Evolutionary conservation across 1,140 invertebrate genomes (phyloP), one percentile per base, ranked within the genome.

Genomic region (Tetraneura akinire): DNA sequence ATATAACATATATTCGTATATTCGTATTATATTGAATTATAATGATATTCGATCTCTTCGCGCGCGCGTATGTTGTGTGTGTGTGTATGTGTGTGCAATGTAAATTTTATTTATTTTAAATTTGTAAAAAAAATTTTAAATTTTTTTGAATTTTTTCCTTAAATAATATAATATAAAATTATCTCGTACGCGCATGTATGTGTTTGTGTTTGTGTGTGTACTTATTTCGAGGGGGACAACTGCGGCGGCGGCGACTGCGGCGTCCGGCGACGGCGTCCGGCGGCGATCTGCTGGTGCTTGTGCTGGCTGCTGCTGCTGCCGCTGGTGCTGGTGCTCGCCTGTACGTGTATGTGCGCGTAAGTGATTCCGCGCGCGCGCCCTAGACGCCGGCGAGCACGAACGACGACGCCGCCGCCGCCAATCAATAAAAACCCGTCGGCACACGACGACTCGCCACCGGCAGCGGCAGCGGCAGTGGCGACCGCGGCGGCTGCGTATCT

Each of bases 221-320:
- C 42, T 26, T 29, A 11, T 45, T 45, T 68, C 64, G 66, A 14
- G 21, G 42, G 71, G 29, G 71, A 21, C 51, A 29, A 49, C 68
- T 21, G 42, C 66, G 16, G 42, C 66, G 42, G 47, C 71, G 51
- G 51, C 71, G 68, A 51, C 68, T 23, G 70, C 57, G 81, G 82
- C 76, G 70, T n/a, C n/a, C n/a, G n/a, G n/a, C 74, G 73, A 14
- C 73, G 53, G 73, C 73, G 73, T 78, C 73, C 73, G 73, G 73
- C 73, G 51, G 73, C 73, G 73, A 78, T 78, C 73, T 78, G 73
- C 73, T 78, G 73, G 51, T 74, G 71, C 71, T 74, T 32, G 47
- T 57, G 49, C 71, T 74, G 29, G 71, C 68, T 51, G 68, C 47
- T 71, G 68, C 45, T 71, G 71, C 47, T 53, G 71, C 23, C 51